These are phyloP conservation scores for Drosophila birchii DNA, from an alignment of 2,888 invertebrate species.

Conservation along the genomic window DNA sequence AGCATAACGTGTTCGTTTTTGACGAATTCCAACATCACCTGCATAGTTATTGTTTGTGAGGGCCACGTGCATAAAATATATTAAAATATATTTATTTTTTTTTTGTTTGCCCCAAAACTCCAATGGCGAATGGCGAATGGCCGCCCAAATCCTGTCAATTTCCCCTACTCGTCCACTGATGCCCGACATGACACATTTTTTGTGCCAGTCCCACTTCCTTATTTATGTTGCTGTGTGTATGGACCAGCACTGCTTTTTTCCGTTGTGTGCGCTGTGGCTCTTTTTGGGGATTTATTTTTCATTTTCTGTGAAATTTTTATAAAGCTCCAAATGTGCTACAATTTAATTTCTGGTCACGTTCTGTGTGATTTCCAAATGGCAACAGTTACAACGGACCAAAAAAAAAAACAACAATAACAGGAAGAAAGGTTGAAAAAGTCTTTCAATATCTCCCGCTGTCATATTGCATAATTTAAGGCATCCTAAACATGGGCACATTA, in stretches of 20 bases:
- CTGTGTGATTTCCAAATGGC: slow-evolving; percentile 68
- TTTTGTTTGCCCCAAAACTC: background rate
- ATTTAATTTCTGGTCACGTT: slow-evolving; percentile 79
- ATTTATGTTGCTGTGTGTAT: slow-evolving; percentile 23
- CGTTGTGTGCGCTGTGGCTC: slow-evolving; percentile 44
- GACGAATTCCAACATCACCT: slow-evolving; percentile 71
- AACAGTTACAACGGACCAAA: slow-evolving; percentile 45
- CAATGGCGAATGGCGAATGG: slow-evolving; percentile 4
- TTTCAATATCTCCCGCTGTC: slow-evolving; percentile 59
- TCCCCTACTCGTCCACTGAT: slow-evolving; percentile 22
- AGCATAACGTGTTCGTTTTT: slow-evolving; percentile 51
- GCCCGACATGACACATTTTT: slow-evolving; percentile 28
- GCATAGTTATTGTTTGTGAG: slow-evolving; percentile 45
- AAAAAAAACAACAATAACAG: slow-evolving; percentile 5
- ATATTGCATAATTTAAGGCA: slow-evolving; percentile 56
- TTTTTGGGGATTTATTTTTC: slow-evolving; percentile 70
- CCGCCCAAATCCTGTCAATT: slow-evolving; percentile 10
- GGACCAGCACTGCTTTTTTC: slow-evolving; percentile 15
- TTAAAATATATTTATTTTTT: slow-evolving; percentile 54
- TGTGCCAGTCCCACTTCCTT: slow-evolving; percentile 25
- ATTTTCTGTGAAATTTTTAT: slow-evolving; percentile 68
- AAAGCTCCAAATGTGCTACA: slow-evolving; percentile 54
- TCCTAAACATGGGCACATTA: slow-evolving; percentile 26
- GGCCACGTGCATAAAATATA: slow-evolving; percentile 61
- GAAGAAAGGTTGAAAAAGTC: slow-evolving; percentile 7